Evolutionary conservation across 2,113 vertebrate genomes (phyloP).

Genomic region (Pipra filicauda): DNA sequence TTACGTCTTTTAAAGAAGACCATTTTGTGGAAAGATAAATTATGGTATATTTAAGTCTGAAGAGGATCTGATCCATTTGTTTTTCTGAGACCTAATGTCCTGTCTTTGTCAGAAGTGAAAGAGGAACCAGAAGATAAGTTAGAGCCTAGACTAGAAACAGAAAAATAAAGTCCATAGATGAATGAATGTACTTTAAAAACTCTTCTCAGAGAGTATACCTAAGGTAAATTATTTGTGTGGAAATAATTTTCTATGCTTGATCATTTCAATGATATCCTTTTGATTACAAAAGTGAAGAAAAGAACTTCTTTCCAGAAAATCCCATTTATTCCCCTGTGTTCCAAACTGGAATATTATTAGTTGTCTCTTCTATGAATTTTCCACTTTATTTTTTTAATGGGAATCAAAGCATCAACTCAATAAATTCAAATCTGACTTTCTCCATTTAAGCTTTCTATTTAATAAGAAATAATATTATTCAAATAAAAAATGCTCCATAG

Average conservation of each 20-base stretch:
- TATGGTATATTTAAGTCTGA: not conserved
- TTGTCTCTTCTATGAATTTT: not conserved
- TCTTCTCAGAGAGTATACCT: not conserved
- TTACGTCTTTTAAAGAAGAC: not conserved
- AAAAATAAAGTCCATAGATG: not conserved
- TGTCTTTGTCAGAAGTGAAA: not conserved
- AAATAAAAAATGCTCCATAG: not conserved
- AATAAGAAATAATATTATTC: not conserved
- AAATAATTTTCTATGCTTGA: not conserved
- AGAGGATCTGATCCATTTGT: not conserved
- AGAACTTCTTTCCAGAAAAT: not conserved
- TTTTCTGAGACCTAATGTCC: not conserved
- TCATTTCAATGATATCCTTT: not conserved
- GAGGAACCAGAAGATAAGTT: not conserved
- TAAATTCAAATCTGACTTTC: not conserved
- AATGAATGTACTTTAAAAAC: not conserved
- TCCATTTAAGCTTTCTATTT: not conserved
- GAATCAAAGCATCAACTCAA: not conserved
- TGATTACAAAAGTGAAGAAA: not conserved
- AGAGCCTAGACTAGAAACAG: not conserved
- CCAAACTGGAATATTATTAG: not conserved
- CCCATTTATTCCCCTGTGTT: not conserved
- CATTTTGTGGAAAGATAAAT: not conserved
- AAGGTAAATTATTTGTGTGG: not conserved
- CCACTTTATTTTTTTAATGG: not conserved